Percentiles rank a stretch among this genome's conserved stretches.
Conservation (phyloP, 2,113 vertebrate species). For the Microcebus ravelobensis region DNA sequence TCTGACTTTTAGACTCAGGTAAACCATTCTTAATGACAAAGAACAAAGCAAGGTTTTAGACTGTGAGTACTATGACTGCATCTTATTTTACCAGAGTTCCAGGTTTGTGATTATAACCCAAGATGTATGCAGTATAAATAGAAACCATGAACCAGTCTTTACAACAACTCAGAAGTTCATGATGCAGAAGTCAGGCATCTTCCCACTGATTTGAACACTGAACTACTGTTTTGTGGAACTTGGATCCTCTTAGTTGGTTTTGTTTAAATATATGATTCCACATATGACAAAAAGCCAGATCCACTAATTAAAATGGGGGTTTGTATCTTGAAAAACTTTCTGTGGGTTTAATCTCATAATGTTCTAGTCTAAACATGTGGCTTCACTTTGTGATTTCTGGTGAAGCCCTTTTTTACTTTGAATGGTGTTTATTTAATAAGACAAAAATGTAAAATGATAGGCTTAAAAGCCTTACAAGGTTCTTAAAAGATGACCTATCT, state of each 20-base stretch:
- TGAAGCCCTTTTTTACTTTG: not conserved
- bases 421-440: not conserved
- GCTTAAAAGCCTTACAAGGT: not conserved
- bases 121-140: not conserved
- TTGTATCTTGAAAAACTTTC: not conserved
- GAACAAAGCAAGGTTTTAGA: not conserved
- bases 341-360: not conserved
- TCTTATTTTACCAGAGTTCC: not conserved
- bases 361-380: not conserved
- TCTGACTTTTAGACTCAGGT: conserved; percentile 38
- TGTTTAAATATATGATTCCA: not conserved
- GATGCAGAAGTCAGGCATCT: not conserved
- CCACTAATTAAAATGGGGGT: not conserved
- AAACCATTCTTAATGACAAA: not conserved
- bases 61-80: not conserved
- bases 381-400: conserved; percentile 10
- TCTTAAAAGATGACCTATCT: not conserved
- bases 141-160: not conserved
- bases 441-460: not conserved
- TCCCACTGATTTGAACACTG: not conserved
- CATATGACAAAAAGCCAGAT: not conserved
- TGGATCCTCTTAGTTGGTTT: not conserved
- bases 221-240: not conserved
- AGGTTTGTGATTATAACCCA: not conserved
- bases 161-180: not conserved